Evolutionary conservation across 2,113 vertebrate species (phyloP).

Genomic region (Ranitomeya imitator): DNA sequence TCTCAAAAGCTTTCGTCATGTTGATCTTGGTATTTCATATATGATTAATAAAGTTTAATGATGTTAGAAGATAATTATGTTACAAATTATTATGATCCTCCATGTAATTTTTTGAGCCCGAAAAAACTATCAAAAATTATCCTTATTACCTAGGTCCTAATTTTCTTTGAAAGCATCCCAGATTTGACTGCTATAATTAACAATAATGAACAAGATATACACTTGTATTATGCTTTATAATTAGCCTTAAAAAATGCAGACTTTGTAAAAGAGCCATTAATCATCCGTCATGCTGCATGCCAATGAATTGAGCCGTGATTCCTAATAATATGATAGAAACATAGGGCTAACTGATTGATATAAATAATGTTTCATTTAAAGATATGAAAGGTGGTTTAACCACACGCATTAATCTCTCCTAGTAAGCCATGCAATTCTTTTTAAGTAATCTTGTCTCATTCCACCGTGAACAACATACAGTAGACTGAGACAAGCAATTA

Average conservation of each 20-base stretch:
- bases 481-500: conserved; percentile 58
- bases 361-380: conserved; percentile 70
- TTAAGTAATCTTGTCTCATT: conserved; percentile 58
- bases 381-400: conserved; percentile 64
- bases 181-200: neutral
- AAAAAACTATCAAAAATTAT: too few relatives aligned
- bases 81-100: too few relatives aligned
- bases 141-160: neutral
- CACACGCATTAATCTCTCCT: conserved; percentile 64
- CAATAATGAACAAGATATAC: neutral
- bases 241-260: conserved; percentile 28
- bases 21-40: too few relatives aligned
- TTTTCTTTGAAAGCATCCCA: neutral
- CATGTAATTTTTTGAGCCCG: too few relatives aligned
- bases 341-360: conserved; percentile 69
- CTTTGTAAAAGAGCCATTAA: conserved; percentile 66
- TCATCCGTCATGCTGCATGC: conserved; percentile 64
- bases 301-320: conserved; percentile 67
- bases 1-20: too few relatives aligned
- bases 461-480: conserved; percentile 55
- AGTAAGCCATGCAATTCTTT: neutral
- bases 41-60: too few relatives aligned
- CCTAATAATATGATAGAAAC: conserved; percentile 69
- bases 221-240: neutral
- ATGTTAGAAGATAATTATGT: too few relatives aligned